These are phyloP conservation scores for Latrodectus hesperus DNA, from an alignment of 2,888 invertebrate species.

Conservation along the genomic window DNA sequence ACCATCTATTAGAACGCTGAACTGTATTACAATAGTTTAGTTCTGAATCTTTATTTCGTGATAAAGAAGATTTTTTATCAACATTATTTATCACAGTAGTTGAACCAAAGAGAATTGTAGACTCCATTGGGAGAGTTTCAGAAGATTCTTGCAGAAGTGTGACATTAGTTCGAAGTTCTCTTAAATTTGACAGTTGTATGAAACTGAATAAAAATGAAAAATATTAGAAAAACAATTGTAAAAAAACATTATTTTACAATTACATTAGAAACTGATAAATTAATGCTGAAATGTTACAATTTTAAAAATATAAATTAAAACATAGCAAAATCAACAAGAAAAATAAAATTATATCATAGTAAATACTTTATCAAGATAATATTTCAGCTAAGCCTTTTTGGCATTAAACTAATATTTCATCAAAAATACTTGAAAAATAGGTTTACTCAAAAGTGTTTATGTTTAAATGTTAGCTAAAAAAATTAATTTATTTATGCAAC, in stretches of 20 bases:
- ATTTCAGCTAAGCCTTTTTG: no score
- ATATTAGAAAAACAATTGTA: background rate
- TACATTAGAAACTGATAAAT: background rate
- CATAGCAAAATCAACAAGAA: no score
- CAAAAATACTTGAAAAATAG: no score
- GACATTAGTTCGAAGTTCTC: conserved; percentile 15
- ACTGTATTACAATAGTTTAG: conserved; percentile 47
- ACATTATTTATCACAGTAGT: conserved; percentile 10
- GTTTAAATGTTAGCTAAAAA: no score
- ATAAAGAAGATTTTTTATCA: conserved; percentile 31
- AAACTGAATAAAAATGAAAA: conserved; percentile 26
- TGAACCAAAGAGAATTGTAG: conserved; percentile 12
- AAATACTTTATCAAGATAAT: no score
- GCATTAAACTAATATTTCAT: no score
- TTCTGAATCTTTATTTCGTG: conserved; percentile 54
- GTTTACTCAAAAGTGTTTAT: no score
- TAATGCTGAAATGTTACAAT: no score
- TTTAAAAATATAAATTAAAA: no score
- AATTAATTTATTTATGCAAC: no score
- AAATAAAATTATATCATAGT: no score
- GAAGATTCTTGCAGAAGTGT: conserved; percentile 1
- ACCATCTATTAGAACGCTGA: conserved; percentile 78
- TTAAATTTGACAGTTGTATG: conserved; percentile 31
- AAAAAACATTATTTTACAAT: background rate
- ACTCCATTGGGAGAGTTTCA: conserved; percentile 11